Evolutionary conservation across 2,888 invertebrate genomes (phyloP), one percentile per base, ranked within the genome.

Genomic region (Zaprionus lineosus): DNA sequence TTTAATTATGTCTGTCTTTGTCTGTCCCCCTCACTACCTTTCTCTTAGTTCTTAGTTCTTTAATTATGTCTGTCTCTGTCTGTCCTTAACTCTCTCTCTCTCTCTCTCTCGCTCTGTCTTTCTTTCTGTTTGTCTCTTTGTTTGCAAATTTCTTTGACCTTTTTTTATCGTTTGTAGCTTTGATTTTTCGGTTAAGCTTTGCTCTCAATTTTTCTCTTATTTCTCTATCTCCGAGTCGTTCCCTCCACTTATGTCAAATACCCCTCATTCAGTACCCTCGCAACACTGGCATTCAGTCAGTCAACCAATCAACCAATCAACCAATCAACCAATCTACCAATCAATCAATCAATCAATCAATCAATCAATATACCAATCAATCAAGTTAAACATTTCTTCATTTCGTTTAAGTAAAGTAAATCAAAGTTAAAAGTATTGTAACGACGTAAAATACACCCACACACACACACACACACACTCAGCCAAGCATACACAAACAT

Each of bases 381-480:
- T 26, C 39, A 31, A 39, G 55, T 24, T 47, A 57, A n/a, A 56
- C 57, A 72, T 69, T 47, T 72, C 48, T 50, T 39, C 62, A 69
- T 73, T 73, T 73, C 62, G 62, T 65, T 56, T 47, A 55, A 68
- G 31, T 68, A 68, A 68, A 59, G 31, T 59, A 60, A 53, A 58
- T 63, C 44, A 64, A 62, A 78, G 72, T 77, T 70, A 68, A 74
- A 79, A 77, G 73, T 78, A 77, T 59, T 65, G 40, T 52, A 62
- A 24, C 33, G 34, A n/a, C n/a, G n/a, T n/a, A n/a, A 52, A 26
- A 29, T 43, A 50, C 65, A 44, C 24, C 2, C 41, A 52, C 37
- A 29, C 47, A 50, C 65, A 44, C 24, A 40, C 29, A 43, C 19
- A 50, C 12, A 37, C 24, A 34, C 26, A 41, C 40, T 47, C 15